Conservation (phyloP, 2,888 invertebrate species). For the Megalurothrips usitatus region DNA sequence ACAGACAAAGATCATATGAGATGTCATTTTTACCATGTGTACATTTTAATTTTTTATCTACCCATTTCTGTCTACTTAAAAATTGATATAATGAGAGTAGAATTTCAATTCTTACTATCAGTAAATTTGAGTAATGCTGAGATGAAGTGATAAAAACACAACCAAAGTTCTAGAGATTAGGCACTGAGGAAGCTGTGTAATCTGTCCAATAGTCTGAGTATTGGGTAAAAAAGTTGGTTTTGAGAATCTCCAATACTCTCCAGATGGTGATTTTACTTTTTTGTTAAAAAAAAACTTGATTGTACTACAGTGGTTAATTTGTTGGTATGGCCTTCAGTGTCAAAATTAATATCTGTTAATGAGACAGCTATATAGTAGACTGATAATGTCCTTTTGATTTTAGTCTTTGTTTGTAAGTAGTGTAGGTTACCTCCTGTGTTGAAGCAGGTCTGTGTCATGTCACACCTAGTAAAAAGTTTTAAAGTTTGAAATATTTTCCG, state of each 20-base stretch:
- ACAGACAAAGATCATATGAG: neutral
- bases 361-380: slow-evolving; percentile 8
- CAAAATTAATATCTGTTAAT: neutral
- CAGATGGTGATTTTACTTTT: neutral
- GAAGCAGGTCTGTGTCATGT: neutral
- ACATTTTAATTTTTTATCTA: neutral
- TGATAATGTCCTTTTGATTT: neutral
- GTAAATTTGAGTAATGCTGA: neutral
- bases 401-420: neutral
- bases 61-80: neutral
- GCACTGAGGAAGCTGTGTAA: neutral
- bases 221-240: neutral
- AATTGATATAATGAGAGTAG: neutral
- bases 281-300: neutral
- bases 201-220: slow-evolving; percentile 6
- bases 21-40: neutral
- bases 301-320: no score
- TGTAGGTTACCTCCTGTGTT: neutral
- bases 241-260: no score
- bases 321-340: neutral
- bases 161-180: slow-evolving; percentile 26
- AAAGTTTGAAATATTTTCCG: neutral
- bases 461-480: neutral
- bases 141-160: slow-evolving; percentile 16
- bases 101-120: neutral